Evolutionary conservation across 92 coral and sea anemone species (phyloP).

Genomic region (Umimayanthus chanpuru): DNA sequence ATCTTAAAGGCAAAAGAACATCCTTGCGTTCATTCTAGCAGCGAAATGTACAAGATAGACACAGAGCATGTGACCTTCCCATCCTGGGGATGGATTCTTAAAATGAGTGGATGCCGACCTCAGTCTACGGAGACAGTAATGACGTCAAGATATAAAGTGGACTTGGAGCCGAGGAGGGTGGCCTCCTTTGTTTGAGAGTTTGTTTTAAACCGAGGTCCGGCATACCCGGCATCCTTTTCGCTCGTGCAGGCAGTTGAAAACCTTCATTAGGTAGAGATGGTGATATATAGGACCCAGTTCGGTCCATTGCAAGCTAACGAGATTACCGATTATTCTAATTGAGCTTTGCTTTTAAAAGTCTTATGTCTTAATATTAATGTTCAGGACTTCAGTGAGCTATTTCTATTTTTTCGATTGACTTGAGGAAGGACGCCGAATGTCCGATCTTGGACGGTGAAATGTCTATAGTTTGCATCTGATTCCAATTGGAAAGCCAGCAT

Average conservation of each 20-base stretch:
- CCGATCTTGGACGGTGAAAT: neutral
- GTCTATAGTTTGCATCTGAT: neutral
- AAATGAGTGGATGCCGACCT: neutral
- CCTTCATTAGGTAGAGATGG: too few relatives aligned
- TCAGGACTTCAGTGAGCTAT: too few relatives aligned
- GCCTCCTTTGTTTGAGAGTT: neutral
- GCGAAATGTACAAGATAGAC: neutral
- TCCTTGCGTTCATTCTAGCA: neutral
- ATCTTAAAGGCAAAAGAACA: too few relatives aligned
- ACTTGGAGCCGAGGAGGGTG: neutral
- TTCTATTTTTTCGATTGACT: too few relatives aligned
- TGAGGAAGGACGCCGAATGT: too few relatives aligned
- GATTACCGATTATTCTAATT: too few relatives aligned
- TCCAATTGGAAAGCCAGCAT: neutral
- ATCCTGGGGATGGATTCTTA: neutral
- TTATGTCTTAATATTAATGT: too few relatives aligned
- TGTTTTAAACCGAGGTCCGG: neutral
- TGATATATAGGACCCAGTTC: too few relatives aligned
- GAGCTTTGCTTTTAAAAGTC: too few relatives aligned
- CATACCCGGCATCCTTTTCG: too few relatives aligned
- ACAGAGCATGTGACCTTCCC: neutral
- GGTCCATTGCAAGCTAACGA: too few relatives aligned
- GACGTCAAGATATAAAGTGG: neutral
- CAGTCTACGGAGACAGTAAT: neutral
- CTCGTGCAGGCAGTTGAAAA: too few relatives aligned